A percentile compares a stretch with the other conserved stretches of the same genome.
Evolutionary conservation across 2,888 invertebrate species (phyloP).

Genomic region (Caenorhabditis plicata): DNA sequence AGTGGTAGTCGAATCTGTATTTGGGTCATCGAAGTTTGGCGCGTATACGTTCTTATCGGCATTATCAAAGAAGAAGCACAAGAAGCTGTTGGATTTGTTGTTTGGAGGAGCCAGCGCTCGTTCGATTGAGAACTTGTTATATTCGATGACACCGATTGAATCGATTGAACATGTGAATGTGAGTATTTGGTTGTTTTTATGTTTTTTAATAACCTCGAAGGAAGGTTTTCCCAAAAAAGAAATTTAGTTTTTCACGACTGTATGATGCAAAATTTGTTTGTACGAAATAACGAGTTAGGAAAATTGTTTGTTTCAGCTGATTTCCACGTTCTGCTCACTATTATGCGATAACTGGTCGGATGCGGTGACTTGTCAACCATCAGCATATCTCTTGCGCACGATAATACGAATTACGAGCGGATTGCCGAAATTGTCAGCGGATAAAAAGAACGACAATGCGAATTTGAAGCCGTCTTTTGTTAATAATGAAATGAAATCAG

Average conservation of each 20-base stretch:
- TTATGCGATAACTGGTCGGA: constrained; percentile 39
- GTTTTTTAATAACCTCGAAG: not conserved
- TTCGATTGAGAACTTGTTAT: constrained; percentile 42
- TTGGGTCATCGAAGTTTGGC: constrained; percentile 25
- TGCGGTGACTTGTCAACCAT: constrained; percentile 12
- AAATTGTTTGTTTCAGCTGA: no score
- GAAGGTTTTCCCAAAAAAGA: no score
- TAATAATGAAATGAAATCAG: constrained; percentile 12
- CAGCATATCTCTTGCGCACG: constrained; percentile 31
- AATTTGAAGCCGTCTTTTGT: not conserved
- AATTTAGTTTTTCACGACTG: no score
- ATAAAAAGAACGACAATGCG: constrained; percentile 9
- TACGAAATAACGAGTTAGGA: no score
- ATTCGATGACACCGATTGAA: constrained; percentile 22
- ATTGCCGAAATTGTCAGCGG: constrained; percentile 8
- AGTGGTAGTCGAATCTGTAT: constrained; percentile 25
- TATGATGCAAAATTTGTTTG: not conserved
- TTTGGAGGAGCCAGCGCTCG: constrained; percentile 37
- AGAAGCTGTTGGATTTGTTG: constrained; percentile 32
- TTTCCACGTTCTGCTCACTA: constrained; percentile 27
- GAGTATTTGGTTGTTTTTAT: no score
- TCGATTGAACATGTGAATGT: constrained; percentile 28
- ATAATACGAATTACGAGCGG: constrained; percentile 33
- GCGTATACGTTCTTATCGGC: constrained; percentile 32
- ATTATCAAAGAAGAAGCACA: constrained; percentile 38